These are phyloP conservation scores for Melopsittacus undulatus DNA, from an alignment of 2,797 vertebrate species.

Conservation along the genomic window DNA sequence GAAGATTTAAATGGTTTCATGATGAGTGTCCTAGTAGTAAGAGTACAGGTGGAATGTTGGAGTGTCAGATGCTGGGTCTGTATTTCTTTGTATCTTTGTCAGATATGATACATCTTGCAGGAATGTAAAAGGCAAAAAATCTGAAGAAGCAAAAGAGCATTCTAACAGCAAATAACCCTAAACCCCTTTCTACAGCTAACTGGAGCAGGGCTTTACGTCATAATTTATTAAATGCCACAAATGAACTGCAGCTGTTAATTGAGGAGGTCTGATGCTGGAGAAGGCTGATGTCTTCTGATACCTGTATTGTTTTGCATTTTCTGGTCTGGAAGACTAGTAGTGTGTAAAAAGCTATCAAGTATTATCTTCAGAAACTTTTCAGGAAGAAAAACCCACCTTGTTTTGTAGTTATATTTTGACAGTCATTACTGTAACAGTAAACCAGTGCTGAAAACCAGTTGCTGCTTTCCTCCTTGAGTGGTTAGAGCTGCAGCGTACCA, in stretches of 20 bases:
- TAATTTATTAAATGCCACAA: not conserved
- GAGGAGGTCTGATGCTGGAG: not conserved
- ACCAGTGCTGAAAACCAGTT: not conserved
- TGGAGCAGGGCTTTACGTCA: not conserved
- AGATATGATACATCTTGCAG: not conserved
- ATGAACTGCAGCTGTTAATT: not conserved
- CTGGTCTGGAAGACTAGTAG: not conserved
- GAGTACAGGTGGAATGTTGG: not conserved
- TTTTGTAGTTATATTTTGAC: not conserved
- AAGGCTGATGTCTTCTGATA: not conserved
- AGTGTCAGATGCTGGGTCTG: not conserved
- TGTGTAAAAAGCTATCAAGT: not conserved
- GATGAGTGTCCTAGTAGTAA: not conserved
- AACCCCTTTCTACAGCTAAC: not conserved
- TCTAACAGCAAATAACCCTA: not conserved
- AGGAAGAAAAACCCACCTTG: not conserved
- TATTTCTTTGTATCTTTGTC: not conserved
- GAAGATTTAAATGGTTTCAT: not conserved
- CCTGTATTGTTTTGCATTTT: not conserved
- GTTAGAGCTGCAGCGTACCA: not conserved
- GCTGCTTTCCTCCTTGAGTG: not conserved
- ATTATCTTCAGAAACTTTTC: not conserved
- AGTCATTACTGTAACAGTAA: not conserved
- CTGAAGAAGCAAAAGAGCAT: not conserved
- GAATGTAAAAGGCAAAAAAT: not conserved